Evolutionary conservation across 2,113 vertebrate species (phyloP), one percentile per base, ranked within the genome.

Genomic region (Oophaga pumilio): DNA sequence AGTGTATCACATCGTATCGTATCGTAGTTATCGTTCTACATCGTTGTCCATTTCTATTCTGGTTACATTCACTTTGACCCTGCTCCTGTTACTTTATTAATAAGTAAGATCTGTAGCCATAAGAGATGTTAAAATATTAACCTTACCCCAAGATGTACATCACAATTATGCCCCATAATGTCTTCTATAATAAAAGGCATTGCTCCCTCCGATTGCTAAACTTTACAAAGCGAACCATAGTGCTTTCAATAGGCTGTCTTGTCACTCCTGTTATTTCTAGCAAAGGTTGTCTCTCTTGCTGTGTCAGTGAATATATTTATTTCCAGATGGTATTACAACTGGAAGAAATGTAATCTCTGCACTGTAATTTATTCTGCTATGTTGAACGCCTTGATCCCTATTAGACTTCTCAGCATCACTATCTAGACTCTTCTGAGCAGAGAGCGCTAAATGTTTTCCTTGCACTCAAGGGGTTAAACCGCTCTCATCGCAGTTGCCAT

Each of bases 401-500:
- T 85, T 62, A 69, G 64, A 17, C 50, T 73, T 84, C 13, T 73
- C 26, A 56, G 24, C 50, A 66, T 73, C 50, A 22, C n/a, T 56
- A 26, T 15, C n/a, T 71, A 56, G 49, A 52, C 24, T 53, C 13
- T 57, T 57, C 26, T 56, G n/a, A 56, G 50, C 52, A 28, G 15
- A 13, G 60, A 79, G n/a, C 22, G 52, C 49, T 15, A 56, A 56
- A 84, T 69, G 68, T 56, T 49, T 53, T 69, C 18, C 14, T 43
- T 33, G 24, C 22, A 82, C 26, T 56, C n/a, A 84, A 68, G 60
- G 81, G 20, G 81, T 52, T 68, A 83, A 82, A 49, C 53, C 28
- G 20, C 84, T 91, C n/a, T 93, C 88, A 91, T 20, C 11, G 8
- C 49, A 53, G 49, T 77, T 77, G 20, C 53, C 24, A 0, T 79